Conservation (phyloP, 2,888 invertebrate genomes). For the Argyresthia goedartella region DNA sequence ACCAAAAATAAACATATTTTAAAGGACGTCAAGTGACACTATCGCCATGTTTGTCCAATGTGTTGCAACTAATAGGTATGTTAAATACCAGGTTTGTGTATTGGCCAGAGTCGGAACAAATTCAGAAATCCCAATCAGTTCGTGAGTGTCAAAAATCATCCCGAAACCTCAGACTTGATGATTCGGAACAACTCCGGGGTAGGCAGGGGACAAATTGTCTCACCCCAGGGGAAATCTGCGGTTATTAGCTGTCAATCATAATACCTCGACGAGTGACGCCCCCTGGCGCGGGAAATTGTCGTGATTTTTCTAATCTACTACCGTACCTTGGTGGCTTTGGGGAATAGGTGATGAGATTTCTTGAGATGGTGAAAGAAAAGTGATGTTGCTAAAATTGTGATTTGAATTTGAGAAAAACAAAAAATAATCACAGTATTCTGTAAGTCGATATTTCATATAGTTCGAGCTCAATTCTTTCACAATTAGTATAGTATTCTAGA, state of each 20-base stretch:
- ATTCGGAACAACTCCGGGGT: constrained; percentile 4
- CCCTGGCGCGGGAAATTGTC: background rate
- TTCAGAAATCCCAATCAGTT: no score
- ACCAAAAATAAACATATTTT: no score
- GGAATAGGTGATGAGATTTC: background rate
- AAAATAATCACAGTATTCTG: no score
- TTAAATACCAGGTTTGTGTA: no score
- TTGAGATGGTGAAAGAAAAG: background rate
- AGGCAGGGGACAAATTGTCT: constrained; percentile 40
- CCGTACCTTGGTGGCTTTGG: background rate
- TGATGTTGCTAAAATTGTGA: background rate
- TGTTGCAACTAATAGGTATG: no score
- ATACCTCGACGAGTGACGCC: background rate
- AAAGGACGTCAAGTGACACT: no score
- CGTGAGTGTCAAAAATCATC: background rate
- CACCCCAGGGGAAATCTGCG: constrained; percentile 50
- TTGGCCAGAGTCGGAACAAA: no score
- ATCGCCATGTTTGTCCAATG: no score
- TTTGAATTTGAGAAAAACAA: no score
- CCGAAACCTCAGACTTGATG: background rate
- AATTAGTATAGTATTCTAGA: no score
- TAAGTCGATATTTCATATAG: no score
- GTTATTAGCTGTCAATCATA: constrained; percentile 65
- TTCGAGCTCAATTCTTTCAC: no score
- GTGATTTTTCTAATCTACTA: background rate